Base-by-base conservation (phyloP, 2,113 vertebrate genomes). In the Ceuthmochares aereus region DNA sequence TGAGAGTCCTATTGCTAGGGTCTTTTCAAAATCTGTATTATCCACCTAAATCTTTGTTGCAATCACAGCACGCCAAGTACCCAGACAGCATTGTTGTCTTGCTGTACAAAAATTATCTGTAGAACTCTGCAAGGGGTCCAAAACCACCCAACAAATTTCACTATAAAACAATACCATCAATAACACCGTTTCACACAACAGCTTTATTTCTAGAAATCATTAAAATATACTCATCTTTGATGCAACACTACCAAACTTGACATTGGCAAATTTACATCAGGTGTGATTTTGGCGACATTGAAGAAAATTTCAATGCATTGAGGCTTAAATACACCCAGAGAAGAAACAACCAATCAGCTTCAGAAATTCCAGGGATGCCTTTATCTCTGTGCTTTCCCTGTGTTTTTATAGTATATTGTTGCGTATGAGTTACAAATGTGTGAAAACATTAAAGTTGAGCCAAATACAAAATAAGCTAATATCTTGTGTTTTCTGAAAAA, bases 381-480 rank as follows among this genome's bases (percentile, higher is more conserved):
- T 91, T 25, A 56, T 84, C 69, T 91, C 86, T 90, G 73, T 94
- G 79, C 83, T 96, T 95, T 96, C 87, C 79, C 70, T 75, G 43
- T 80, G 78, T 55, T 93, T 97, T 95, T 93, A 75, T 66, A 92
- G 86, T 96, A 97, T 93, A 87, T 91, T 95, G 76, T 94, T 94
- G 87, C 84, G 1, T 94, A 87, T 86, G 88, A 95, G 87, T 95
- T 96, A 96, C 90, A 95, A 94, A 90, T 83, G 87, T 88, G 75
- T 77, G 95, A 96, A 97, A 97, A 96, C 92, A 93, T 91, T 82
- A 96, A 95, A 95, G 95, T 95, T 73, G 93, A 97, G 96, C 93
- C 96, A 97, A 94, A 63, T 93, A 96, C 81, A 96, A 96, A 97
- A 97, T 93, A 96, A 97, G 92, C 94, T 97, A 96, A 97, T 97